Conservation (phyloP, 2,888 invertebrate genomes). For the Deilephila elpenor region DNA sequence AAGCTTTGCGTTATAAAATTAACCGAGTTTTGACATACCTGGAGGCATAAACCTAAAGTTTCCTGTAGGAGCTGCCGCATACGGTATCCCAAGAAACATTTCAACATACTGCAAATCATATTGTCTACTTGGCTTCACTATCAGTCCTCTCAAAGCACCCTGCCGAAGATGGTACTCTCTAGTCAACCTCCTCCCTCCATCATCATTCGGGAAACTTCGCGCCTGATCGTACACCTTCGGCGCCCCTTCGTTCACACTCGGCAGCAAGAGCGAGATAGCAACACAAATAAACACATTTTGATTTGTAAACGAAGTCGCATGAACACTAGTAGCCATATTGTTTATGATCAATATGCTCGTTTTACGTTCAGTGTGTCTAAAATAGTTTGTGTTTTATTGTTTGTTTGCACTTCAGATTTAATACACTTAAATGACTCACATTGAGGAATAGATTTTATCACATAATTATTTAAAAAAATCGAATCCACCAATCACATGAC, state of each 20-base stretch:
- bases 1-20: too few species aligned
- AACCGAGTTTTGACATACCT: constrained; percentile 70
- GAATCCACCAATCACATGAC: constrained; percentile 9
- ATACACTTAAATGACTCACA: constrained; percentile 30
- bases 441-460: neutral
- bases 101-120: constrained; percentile 87
- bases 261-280: constrained; percentile 75
- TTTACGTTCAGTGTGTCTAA: constrained; percentile 67
- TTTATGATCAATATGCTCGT: constrained; percentile 69
- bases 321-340: constrained; percentile 78
- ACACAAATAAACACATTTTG: constrained; percentile 81
- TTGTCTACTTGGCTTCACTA: constrained; percentile 86
- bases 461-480: neutral
- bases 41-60: constrained; percentile 93
- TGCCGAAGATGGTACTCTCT: constrained; percentile 87
- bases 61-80: constrained; percentile 91
- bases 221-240: constrained; percentile 68
- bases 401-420: constrained; percentile 71
- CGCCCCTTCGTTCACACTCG: constrained; percentile 72
- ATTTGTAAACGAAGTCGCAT: constrained; percentile 77
- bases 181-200: constrained; percentile 76
- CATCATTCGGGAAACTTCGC: constrained; percentile 64
- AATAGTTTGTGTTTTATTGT: constrained; percentile 71
- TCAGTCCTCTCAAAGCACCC: constrained; percentile 87
- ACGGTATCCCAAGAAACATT: constrained; percentile 91